Evolutionary conservation across 2,113 vertebrate genomes (phyloP).

Genomic region (Hemiprocne comata): DNA sequence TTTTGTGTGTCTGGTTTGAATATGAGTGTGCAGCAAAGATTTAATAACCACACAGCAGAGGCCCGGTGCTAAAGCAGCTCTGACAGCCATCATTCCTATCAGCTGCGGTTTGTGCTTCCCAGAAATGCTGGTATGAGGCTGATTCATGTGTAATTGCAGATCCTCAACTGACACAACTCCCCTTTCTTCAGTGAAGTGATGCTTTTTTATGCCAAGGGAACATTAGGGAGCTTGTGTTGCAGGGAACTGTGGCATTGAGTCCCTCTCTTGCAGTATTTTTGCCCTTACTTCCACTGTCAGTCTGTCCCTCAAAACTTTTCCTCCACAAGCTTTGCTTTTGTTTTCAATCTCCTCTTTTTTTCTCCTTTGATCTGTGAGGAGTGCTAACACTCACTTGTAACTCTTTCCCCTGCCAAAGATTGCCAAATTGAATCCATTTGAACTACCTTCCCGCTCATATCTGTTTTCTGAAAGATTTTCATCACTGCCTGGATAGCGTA

Average conservation of each 20-base stretch:
- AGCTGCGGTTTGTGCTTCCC: background rate
- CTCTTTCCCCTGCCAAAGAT: background rate
- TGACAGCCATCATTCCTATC: background rate
- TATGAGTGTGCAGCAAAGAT: rapidly evolving
- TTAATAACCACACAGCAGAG: background rate
- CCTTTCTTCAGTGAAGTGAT: background rate
- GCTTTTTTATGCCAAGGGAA: background rate
- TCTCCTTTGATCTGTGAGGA: background rate
- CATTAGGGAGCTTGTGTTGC: background rate
- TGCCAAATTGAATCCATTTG: constrained; percentile 44
- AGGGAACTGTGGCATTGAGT: too few relatives aligned
- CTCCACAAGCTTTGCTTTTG: background rate
- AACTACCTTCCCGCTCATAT: constrained; percentile 20
- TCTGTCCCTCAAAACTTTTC: background rate
- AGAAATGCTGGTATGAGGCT: rapidly evolving
- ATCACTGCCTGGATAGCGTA: background rate
- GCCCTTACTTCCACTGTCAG: background rate
- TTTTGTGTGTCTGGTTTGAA: background rate
- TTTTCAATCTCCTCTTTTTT: background rate
- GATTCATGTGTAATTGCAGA: rapidly evolving
- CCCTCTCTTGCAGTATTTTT: background rate
- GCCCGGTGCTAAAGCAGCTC: background rate
- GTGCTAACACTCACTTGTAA: constrained; percentile 1
- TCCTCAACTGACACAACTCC: background rate
- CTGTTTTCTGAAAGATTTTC: constrained; percentile 45